These are phyloP conservation scores for Chloroceryle inda DNA, from an alignment of 2,797 vertebrate genomes.

Conservation along the genomic window DNA sequence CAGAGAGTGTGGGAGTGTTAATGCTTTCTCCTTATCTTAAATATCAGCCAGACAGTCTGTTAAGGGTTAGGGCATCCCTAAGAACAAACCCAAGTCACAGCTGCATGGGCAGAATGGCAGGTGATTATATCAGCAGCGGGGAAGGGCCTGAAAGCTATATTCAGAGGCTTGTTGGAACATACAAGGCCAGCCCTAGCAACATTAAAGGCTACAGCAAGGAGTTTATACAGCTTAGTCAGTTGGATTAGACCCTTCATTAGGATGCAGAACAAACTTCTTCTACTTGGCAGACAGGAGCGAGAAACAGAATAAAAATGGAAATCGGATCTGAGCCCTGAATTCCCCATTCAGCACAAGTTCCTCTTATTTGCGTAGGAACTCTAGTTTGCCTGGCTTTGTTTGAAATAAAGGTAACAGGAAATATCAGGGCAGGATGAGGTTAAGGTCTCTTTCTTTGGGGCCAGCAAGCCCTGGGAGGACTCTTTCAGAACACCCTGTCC, in stretches of 20 bases:
- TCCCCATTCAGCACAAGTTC: slow-evolving; percentile 76
- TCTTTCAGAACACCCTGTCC: slow-evolving; percentile 40
- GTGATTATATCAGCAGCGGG: not conserved
- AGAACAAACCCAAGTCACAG: not conserved
- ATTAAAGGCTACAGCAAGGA: slow-evolving; percentile 64
- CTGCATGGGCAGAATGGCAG: not conserved
- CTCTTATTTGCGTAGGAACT: slow-evolving; percentile 74
- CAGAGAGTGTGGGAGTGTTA: not conserved
- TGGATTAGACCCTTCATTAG: slow-evolving; percentile 77
- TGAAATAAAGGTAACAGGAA: slow-evolving; percentile 82
- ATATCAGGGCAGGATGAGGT: slow-evolving; percentile 78
- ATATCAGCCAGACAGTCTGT: not conserved
- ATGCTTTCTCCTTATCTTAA: not conserved
- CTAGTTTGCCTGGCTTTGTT: slow-evolving; percentile 66
- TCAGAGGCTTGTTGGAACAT: not conserved
- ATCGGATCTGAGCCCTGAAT: slow-evolving; percentile 75
- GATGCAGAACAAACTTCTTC: slow-evolving; percentile 63
- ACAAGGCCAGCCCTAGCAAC: not conserved
- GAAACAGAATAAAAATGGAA: slow-evolving; percentile 80
- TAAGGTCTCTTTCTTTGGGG: slow-evolving; percentile 67
- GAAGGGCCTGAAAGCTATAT: slow-evolving; percentile 20
- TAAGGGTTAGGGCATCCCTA: not conserved
- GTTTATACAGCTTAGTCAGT: slow-evolving; percentile 39
- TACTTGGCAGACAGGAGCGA: slow-evolving; percentile 68
- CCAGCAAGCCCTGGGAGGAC: slow-evolving; percentile 66